These are phyloP conservation scores for Baronia brevicornis DNA, from an alignment of 2,888 invertebrate species.

Conservation along the genomic window DNA sequence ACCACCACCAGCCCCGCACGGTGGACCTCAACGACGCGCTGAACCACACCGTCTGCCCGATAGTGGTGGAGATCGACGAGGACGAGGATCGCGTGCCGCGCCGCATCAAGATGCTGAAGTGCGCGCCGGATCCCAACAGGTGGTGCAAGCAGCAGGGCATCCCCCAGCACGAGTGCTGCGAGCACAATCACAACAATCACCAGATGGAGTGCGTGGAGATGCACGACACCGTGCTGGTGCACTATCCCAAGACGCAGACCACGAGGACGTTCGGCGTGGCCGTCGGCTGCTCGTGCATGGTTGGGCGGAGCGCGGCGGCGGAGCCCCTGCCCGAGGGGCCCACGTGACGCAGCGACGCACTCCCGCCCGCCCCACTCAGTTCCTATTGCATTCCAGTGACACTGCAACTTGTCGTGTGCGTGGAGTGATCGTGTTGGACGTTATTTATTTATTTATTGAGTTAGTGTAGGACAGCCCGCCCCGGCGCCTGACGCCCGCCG, in stretches of 20 bases:
- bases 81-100: conserved; percentile 47
- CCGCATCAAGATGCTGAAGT: conserved; percentile 54
- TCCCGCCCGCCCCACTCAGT: conserved; percentile 19
- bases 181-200: conserved; percentile 40
- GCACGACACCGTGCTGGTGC: conserved; percentile 54
- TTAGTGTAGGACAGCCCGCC: conserved; percentile 15
- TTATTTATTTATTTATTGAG: conserved; percentile 23
- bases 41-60: conserved; percentile 58
- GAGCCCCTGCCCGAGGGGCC: conserved; percentile 20
- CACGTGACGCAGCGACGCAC: conserved; percentile 19
- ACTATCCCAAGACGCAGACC: conserved; percentile 28
- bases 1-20: conserved; percentile 23
- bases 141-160: conserved; percentile 42
- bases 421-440: conserved; percentile 11
- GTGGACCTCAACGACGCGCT: conserved; percentile 40
- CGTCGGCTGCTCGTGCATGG: conserved; percentile 63
- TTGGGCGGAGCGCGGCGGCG: conserved; percentile 32
- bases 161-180: conserved; percentile 51
- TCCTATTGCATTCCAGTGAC: conserved; percentile 27
- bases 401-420: conserved; percentile 13
- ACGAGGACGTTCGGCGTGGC: conserved; percentile 36
- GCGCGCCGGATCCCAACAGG: conserved; percentile 41
- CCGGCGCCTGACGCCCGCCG: conserved; percentile 5
- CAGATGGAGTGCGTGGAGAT: conserved; percentile 57
- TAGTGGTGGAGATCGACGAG: conserved; percentile 41